phyloP scores from a whole-genome alignment of 2,888 invertebrate species.

The Nomada hirtipes region DNA sequence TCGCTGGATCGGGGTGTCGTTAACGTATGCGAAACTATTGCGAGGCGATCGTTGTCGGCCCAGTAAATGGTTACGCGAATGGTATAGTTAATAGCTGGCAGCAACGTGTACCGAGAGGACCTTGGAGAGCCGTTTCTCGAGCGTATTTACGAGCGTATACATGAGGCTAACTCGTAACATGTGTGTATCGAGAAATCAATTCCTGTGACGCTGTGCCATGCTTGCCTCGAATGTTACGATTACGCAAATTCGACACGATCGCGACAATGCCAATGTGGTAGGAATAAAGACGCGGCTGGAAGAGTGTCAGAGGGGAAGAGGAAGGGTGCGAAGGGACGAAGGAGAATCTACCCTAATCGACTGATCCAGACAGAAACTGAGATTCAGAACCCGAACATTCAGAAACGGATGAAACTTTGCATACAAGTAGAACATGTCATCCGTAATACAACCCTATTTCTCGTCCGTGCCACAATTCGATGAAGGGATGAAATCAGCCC shows the following conservation, averaged over 20 bases:
- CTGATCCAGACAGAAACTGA: background rate
- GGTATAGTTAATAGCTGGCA: slow-evolving; percentile 53
- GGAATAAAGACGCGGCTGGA: no score
- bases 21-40: slow-evolving; percentile 20
- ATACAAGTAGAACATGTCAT: no score
- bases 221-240: slow-evolving; percentile 22
- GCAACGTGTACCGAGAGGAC: slow-evolving; percentile 55
- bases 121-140: slow-evolving; percentile 57
- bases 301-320: background rate
- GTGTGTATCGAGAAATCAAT: slow-evolving; percentile 43
- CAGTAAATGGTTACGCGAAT: slow-evolving; percentile 59
- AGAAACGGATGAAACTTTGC: no score
- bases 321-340: background rate
- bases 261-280: background rate
- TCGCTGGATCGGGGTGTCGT: background rate
- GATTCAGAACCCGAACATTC: no score
- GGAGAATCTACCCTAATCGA: no score
- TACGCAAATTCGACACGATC: slow-evolving; percentile 27
- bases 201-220: slow-evolving; percentile 21
- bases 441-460: no score
- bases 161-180: slow-evolving; percentile 29
- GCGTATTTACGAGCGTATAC: slow-evolving; percentile 46
- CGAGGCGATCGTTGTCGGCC: slow-evolving; percentile 35
- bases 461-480: no score
- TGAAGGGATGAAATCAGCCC: no score